Evolutionary conservation across 1,140 invertebrate species (phyloP).

Genomic region (Lysiphlebus fabarum): DNA sequence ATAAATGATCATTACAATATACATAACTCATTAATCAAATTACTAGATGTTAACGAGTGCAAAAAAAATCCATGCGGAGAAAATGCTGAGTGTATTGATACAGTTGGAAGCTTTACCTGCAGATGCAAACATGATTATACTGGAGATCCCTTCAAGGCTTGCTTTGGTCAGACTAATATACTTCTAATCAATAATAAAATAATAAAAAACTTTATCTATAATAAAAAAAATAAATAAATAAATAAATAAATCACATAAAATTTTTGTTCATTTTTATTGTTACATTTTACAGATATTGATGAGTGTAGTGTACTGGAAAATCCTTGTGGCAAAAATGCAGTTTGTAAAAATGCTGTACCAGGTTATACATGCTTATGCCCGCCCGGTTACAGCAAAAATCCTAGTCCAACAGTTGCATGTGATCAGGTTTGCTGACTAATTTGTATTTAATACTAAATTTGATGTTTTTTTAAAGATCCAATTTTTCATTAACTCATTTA

Average conservation of each 20-base stretch:
- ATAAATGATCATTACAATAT: conserved; percentile 31
- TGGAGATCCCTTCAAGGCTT: conserved; percentile 79
- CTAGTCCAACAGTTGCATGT: conserved; percentile 77
- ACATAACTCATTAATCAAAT: conserved; percentile 42
- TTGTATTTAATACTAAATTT: background rate
- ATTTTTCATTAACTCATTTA: too few relatives aligned
- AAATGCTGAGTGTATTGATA: conserved; percentile 83
- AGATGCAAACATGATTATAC: conserved; percentile 79
- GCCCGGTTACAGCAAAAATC: conserved; percentile 81
- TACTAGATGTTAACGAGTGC: conserved; percentile 86
- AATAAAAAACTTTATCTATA: too few relatives aligned
- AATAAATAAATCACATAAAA: too few relatives aligned
- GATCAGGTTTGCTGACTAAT: conserved; percentile 64
- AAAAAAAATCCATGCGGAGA: conserved; percentile 78
- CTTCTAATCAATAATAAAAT: too few relatives aligned
- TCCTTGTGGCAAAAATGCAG: conserved; percentile 81
- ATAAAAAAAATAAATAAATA: too few relatives aligned
- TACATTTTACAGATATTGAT: conserved; percentile 72
- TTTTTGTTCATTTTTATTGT: background rate
- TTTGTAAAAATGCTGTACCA: conserved; percentile 82
- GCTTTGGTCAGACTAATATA: conserved; percentile 59
- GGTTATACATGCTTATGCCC: conserved; percentile 86
- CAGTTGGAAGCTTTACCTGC: conserved; percentile 80
- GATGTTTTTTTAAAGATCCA: background rate
- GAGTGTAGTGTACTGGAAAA: conserved; percentile 79